Base-by-base conservation (phyloP, 2,797 vertebrate species). In the Neomorphus geoffroyi region DNA sequence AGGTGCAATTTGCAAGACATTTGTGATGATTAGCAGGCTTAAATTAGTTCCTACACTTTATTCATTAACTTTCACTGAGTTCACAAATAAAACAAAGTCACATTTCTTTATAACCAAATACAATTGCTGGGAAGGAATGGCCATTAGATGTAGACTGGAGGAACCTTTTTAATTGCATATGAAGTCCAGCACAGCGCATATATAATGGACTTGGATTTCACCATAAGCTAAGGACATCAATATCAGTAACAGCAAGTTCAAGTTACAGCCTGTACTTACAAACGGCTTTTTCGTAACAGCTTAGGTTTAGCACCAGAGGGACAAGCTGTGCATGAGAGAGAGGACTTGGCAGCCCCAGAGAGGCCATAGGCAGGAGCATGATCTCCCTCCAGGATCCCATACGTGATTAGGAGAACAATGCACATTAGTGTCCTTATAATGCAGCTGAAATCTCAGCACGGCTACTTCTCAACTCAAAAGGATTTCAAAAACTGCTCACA, bases 401-500 rank as follows among this genome's bases (percentile, higher is more conserved):
- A 64, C 0, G 7, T 75, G 86, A 86, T 80, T 85, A 89, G 72
- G 69, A 80, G 61, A 90, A 93, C 84, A 87, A 66, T 18, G 43
- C 61, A 51, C 73, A 70, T 80, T 66, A 64, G 56, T 48, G 72
- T 48, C 39, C 19, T 57, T 61, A 48, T 83, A 75, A 77, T 17
- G 39, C 80, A 95, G 48, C 81, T 77, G 71, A 93, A 90, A 80
- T 81, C 72, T 94, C 91, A 86, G 64, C 48, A 96, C 23, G 5
- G 94, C 51, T 88, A 85, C 87, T 91, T 83, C 88, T 80, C 71
- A 78, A 54, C 78, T 91, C 45, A 0, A 82, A 96, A 79, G 77
- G 91, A 95, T 93, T 96, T 96, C 1, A 92, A 96, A 94, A 86
- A 69, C 73, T 92, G 93, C 80, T 80, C 90, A 96, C 93, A 97